Percentiles rank a stretch among this genome's conserved stretches.
These are phyloP conservation scores for Chouioia cunea DNA, from an alignment of 2,888 invertebrate species.

Conservation along the genomic window DNA sequence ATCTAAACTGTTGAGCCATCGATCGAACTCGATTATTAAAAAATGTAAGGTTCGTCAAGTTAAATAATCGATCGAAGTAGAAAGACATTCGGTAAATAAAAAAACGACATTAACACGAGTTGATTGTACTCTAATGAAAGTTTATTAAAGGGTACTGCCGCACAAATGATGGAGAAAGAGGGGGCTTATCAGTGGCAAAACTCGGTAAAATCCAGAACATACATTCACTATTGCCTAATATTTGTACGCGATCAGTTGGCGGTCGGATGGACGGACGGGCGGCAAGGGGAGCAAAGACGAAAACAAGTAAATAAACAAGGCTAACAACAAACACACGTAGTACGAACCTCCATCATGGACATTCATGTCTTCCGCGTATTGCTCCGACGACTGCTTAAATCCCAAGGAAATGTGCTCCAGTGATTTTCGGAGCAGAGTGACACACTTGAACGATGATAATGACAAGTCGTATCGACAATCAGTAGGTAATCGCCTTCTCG, in stretches of 20 bases:
- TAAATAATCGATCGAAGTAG: too few relatives aligned
- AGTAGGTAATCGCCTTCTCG: neutral
- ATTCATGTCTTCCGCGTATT: constrained; percentile 57
- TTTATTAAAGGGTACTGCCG: constrained; percentile 6
- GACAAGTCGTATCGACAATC: neutral
- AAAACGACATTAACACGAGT: constrained; percentile 12
- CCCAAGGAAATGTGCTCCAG: constrained; percentile 1
- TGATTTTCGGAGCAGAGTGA: neutral
- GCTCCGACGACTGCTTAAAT: constrained; percentile 14
- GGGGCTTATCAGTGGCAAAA: too few relatives aligned
- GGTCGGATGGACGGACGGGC: too few relatives aligned
- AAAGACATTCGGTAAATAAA: too few relatives aligned
- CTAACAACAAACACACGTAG: neutral
- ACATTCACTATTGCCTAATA: too few relatives aligned
- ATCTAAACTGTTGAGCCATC: too few relatives aligned
- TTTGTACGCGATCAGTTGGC: too few relatives aligned
- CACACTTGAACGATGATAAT: neutral
- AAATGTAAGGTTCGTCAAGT: too few relatives aligned
- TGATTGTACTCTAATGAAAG: constrained; percentile 30
- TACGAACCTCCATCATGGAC: constrained; percentile 59
- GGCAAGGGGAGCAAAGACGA: neutral
- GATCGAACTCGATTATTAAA: too few relatives aligned
- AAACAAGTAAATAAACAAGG: neutral
- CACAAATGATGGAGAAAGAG: neutral
- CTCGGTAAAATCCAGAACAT: too few relatives aligned